Conservation (phyloP, 1,140 invertebrate genomes). For the Drosophila kohkoa region DNA sequence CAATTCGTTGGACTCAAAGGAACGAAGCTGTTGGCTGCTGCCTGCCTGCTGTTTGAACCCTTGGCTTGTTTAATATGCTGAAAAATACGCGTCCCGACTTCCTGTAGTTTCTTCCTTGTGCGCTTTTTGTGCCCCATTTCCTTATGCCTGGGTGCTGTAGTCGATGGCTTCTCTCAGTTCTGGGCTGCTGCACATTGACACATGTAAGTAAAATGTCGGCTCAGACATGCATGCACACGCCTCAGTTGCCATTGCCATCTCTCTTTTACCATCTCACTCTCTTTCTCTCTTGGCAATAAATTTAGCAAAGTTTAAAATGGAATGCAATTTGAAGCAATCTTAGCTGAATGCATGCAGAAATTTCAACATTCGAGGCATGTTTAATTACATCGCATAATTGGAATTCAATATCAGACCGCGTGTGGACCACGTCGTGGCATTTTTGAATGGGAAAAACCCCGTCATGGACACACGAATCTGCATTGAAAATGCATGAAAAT, state of each 20-base stretch:
- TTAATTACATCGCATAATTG: slow-evolving; percentile 76
- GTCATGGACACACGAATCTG: slow-evolving; percentile 2
- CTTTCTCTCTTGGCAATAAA: neutral
- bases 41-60: slow-evolving; percentile 32
- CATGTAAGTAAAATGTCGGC: slow-evolving; percentile 57
- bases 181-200: slow-evolving; percentile 50
- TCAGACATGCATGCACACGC: slow-evolving; percentile 32
- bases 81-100: slow-evolving; percentile 76
- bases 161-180: slow-evolving; percentile 26
- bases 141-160: slow-evolving; percentile 8
- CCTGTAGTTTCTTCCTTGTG: slow-evolving; percentile 44
- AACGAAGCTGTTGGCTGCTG: neutral
- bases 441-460: slow-evolving; percentile 41
- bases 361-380: slow-evolving; percentile 50
- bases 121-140: slow-evolving; percentile 35
- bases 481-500: slow-evolving; percentile 50
- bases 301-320: slow-evolving; percentile 1
- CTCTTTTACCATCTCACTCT: neutral
- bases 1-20: slow-evolving; percentile 32
- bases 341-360: slow-evolving; percentile 8
- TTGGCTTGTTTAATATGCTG: slow-evolving; percentile 82
- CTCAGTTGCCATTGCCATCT: slow-evolving; percentile 10
- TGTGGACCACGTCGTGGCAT: slow-evolving; percentile 18
- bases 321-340: slow-evolving; percentile 1
- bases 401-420: slow-evolving; percentile 72